Evolutionary conservation across 2,888 invertebrate species (phyloP).

Genomic region (Lasius platythorax): DNA sequence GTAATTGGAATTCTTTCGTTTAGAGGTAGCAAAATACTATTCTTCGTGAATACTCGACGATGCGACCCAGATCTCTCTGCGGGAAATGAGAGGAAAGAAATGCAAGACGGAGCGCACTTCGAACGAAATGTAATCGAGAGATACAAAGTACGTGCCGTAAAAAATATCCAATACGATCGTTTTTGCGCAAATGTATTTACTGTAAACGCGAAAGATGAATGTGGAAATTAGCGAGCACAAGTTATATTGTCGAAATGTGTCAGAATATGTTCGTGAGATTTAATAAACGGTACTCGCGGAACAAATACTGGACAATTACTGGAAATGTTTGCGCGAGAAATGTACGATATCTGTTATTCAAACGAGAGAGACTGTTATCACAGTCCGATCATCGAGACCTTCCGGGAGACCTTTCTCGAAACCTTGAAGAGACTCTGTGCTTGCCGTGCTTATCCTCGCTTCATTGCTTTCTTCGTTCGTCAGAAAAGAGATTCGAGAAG

Average conservation of each 20-base stretch:
- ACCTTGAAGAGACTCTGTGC: constrained; percentile 22
- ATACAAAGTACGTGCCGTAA: not conserved
- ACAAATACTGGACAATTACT: not conserved
- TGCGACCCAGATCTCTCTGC: constrained; percentile 19
- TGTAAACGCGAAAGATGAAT: not conserved
- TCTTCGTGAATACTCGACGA: constrained; percentile 28
- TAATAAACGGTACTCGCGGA: not conserved
- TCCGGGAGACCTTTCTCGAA: constrained; percentile 24
- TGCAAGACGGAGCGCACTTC: not conserved
- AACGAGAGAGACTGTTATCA: constrained; percentile 35
- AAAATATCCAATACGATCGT: not conserved
- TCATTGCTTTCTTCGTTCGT: not conserved
- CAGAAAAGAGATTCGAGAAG: constrained; percentile 6
- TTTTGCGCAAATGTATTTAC: not conserved
- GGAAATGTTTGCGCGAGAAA: constrained; percentile 9
- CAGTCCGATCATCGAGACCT: constrained; percentile 37
- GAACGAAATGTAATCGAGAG: not conserved
- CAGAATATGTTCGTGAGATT: not conserved
- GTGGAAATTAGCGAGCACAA: not conserved
- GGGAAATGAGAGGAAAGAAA: not conserved
- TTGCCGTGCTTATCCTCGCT: not conserved
- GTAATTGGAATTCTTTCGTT: constrained; percentile 38
- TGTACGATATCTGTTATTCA: constrained; percentile 42
- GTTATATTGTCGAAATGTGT: not conserved
- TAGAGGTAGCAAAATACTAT: constrained; percentile 3